phyloP scores from a whole-genome alignment of 1,140 invertebrate genomes.

The Drosophila paulistorum region DNA sequence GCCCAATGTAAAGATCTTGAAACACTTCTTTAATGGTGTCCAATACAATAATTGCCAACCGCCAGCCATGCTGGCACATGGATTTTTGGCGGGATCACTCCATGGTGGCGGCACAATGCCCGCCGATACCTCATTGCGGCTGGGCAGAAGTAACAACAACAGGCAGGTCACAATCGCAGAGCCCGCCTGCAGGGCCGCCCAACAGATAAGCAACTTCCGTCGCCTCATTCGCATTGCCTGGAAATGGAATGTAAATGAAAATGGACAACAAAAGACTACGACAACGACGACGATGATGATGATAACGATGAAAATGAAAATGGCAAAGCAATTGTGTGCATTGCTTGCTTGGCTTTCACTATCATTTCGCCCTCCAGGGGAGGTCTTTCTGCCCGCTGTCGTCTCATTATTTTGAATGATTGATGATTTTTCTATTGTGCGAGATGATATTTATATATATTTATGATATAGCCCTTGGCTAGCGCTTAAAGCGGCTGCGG shows the following conservation, averaged over 20 bases:
- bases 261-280: neutral
- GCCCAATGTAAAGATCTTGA: slow-evolving; percentile 92
- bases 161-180: slow-evolving; percentile 61
- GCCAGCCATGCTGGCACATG: slow-evolving; percentile 89
- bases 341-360: slow-evolving; percentile 23
- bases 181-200: slow-evolving; percentile 65
- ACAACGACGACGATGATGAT: no score
- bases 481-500: slow-evolving; percentile 31
- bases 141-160: slow-evolving; percentile 48
- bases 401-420: slow-evolving; percentile 67
- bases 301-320: neutral
- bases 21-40: slow-evolving; percentile 91
- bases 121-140: slow-evolving; percentile 41
- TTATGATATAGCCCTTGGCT: neutral
- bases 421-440: slow-evolving; percentile 63
- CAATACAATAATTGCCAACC: slow-evolving; percentile 94
- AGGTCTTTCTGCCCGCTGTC: neutral
- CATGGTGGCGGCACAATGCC: slow-evolving; percentile 92
- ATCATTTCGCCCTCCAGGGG: neutral
- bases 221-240: slow-evolving; percentile 54
- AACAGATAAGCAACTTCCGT: slow-evolving; percentile 68
- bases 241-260: neutral
- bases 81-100: slow-evolving; percentile 91
- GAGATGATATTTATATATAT: slow-evolving; percentile 28
- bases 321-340: slow-evolving; percentile 1